Conservation (phyloP, 2,113 vertebrate species). For the human region GRCh38 chr22:26272501-26273000, state of each 20-base stretch:
- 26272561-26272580: neutral
- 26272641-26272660: neutral
- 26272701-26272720: neutral
- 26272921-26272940: neutral
- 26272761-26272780: neutral
- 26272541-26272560: neutral
- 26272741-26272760: neutral
- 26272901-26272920: neutral
- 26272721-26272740: neutral
- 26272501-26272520: neutral
- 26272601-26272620: neutral
- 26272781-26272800: neutral
- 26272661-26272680: neutral
- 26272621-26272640: neutral
- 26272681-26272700: neutral
- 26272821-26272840: neutral
- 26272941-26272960: neutral
- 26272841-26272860: neutral
- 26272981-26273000: rapidly evolving
- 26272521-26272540: neutral
- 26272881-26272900: neutral
- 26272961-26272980: neutral
- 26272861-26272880: neutral
- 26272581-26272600: too few relatives aligned
- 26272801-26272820: neutral